Conservation (phyloP, 2,113 vertebrate genomes). For the Regulus satrapa region DNA sequence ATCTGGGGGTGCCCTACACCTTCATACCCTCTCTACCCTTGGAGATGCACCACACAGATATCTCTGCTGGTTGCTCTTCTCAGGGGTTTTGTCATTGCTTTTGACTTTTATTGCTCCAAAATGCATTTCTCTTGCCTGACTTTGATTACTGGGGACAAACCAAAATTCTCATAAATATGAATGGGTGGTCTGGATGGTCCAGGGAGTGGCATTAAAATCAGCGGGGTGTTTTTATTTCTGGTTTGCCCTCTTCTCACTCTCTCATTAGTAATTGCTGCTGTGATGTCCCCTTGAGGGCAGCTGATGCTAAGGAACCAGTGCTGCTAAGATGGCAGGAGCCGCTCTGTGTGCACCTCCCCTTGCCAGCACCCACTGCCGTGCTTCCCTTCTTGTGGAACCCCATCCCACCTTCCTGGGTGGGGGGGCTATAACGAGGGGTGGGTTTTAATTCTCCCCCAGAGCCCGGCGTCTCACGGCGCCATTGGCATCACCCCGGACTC, state of each 20-base stretch:
- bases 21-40: neutral
- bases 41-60: neutral
- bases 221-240: neutral
- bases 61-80: neutral
- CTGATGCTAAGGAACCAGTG: neutral
- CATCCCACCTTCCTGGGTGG: accelerated
- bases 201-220: neutral
- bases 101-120: neutral
- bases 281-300: neutral
- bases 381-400: neutral
- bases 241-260: neutral
- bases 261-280: neutral
- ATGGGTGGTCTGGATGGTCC: neutral
- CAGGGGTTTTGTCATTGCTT: neutral
- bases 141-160: neutral
- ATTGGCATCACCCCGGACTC: accelerated
- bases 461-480: accelerated
- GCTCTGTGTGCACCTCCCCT: neutral
- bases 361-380: accelerated
- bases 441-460: neutral
- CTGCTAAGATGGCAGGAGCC: neutral
- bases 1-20: neutral
- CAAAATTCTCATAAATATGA: neutral
- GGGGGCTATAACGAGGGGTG: accelerated
- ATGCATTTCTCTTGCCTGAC: neutral